phyloP scores from a whole-genome alignment of 2,888 invertebrate genomes.

The Heliconius ethilla region DNA sequence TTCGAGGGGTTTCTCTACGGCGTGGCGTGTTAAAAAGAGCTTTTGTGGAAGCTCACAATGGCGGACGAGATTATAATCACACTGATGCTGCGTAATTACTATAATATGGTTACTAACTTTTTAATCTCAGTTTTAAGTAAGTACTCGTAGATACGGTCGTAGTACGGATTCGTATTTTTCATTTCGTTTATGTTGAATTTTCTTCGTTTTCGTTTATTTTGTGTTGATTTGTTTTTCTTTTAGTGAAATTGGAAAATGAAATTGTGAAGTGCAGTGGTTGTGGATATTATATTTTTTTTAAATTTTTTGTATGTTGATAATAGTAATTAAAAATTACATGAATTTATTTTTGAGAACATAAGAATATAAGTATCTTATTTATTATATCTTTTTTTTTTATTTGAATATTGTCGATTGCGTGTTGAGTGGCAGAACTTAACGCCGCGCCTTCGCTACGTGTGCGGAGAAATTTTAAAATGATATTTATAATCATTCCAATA shows the following conservation, averaged over 20 bases:
- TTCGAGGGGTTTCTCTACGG: slow-evolving; percentile 10
- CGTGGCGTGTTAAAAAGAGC: slow-evolving; percentile 23
- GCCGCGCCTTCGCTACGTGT: background rate
- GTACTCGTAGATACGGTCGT: background rate
- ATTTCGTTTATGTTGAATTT: background rate
- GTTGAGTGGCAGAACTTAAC: background rate
- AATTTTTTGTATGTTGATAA: too few species aligned
- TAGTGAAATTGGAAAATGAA: too few species aligned
- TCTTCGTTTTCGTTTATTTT: background rate
- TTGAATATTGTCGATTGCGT: too few species aligned
- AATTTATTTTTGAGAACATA: too few species aligned
- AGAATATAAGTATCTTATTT: too few species aligned
- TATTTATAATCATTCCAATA: too few species aligned
- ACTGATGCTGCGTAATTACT: slow-evolving; percentile 33
- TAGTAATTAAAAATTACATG: too few species aligned
- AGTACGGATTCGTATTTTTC: background rate
- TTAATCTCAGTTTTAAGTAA: slow-evolving; percentile 24
- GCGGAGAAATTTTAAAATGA: too few species aligned
- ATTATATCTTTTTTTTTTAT: too few species aligned
- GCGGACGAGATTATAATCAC: slow-evolving; percentile 23
- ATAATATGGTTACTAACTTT: slow-evolving; percentile 35
- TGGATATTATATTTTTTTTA: too few species aligned
- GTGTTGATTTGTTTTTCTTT: background rate
- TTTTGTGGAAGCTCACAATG: slow-evolving; percentile 11
- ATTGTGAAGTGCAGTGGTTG: too few species aligned